Percentiles rank a stretch among this genome's conserved stretches.
These are phyloP conservation scores for Myotis davidii DNA, from an alignment of 2,113 vertebrate genomes.

Conservation along the genomic window DNA sequence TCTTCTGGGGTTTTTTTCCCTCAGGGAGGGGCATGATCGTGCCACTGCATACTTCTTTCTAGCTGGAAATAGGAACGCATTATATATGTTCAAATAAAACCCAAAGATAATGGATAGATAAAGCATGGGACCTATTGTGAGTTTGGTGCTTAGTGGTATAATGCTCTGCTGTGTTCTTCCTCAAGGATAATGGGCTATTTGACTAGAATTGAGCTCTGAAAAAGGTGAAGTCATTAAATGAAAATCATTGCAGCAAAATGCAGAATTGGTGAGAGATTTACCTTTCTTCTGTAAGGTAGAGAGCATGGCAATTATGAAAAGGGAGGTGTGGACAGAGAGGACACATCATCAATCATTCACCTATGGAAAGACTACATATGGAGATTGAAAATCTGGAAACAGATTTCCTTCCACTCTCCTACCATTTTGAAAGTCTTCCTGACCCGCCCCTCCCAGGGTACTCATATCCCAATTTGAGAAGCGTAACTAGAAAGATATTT, in stretches of 20 bases:
- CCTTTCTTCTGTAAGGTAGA: background rate
- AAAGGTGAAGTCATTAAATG: background rate
- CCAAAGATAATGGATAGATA: background rate
- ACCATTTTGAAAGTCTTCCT: background rate
- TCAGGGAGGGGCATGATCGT: too few relatives aligned
- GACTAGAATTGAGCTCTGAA: background rate
- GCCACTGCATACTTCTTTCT: background rate
- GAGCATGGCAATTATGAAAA: background rate
- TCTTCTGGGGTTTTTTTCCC: background rate
- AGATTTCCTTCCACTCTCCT: background rate
- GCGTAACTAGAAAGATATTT: background rate
- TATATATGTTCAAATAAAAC: background rate
- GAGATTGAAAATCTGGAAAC: background rate
- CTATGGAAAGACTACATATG: background rate
- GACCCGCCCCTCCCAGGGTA: background rate
- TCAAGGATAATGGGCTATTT: background rate
- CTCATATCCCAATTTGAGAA: background rate
- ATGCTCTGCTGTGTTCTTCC: background rate
- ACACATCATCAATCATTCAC: background rate
- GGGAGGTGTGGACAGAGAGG: background rate
- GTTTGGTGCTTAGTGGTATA: background rate
- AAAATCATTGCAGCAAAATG: slow-evolving; percentile 9
- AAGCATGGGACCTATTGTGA: background rate
- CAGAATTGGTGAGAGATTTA: background rate
- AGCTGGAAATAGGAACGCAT: background rate